Conservation (phyloP, 1,140 invertebrate species). For the Diploscapter pachys region DNA sequence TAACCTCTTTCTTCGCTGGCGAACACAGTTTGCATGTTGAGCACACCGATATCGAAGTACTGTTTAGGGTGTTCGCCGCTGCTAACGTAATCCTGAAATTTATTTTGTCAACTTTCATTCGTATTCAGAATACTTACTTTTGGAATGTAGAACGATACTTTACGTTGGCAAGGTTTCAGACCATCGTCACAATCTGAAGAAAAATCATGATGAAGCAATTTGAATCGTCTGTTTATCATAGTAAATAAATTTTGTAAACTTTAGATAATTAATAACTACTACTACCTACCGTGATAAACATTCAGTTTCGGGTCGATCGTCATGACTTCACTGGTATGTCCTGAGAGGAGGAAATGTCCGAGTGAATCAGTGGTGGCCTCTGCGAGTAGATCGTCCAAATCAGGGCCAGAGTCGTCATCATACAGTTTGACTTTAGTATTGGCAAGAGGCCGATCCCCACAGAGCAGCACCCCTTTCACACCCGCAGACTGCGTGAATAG, state of each 20-base stretch:
- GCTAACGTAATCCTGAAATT: constrained; percentile 19
- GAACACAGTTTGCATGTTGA: constrained; percentile 39
- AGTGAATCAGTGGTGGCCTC: constrained; percentile 38
- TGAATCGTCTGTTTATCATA: constrained; percentile 26
- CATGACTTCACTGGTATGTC: constrained; percentile 35
- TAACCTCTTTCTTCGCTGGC: too few species aligned
- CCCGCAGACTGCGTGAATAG: constrained; percentile 34
- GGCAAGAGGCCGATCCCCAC: constrained; percentile 34
- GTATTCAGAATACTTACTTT: background rate
- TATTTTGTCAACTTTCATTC: too few species aligned
- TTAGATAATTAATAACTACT: too few species aligned
- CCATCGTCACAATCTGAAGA: background rate
- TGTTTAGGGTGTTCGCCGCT: constrained; percentile 26
- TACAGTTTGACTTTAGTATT: constrained; percentile 39
- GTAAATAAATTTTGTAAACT: too few species aligned
- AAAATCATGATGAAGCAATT: constrained; percentile 1
- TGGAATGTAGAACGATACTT: constrained; percentile 36
- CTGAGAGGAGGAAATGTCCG: constrained; percentile 32
- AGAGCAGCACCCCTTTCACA: constrained; percentile 38
- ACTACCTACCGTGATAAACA: background rate
- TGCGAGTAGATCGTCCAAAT: constrained; percentile 39
- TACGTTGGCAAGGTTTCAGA: constrained; percentile 32
- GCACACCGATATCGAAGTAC: constrained; percentile 32
- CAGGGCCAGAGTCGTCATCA: constrained; percentile 38
- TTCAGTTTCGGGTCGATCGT: constrained; percentile 39